A percentile compares a stretch with the other conserved stretches of the same genome.
These are phyloP conservation scores for Neodiprion pinetum DNA, from an alignment of 1,140 invertebrate genomes.

Conservation along the genomic window DNA sequence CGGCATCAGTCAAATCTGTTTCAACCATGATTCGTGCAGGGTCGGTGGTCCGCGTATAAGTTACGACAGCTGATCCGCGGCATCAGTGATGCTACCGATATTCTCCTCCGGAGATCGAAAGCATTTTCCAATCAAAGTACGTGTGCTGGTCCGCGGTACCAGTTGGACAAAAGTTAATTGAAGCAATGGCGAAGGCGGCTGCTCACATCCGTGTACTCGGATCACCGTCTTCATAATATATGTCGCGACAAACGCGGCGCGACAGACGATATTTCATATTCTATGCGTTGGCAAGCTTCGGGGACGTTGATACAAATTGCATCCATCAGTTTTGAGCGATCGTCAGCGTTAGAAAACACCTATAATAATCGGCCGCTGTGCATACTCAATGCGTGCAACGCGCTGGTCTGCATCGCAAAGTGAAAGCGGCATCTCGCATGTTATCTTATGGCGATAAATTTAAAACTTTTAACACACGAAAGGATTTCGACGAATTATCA, in stretches of 20 bases:
- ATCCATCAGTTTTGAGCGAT: background rate
- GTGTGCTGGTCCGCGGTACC: background rate
- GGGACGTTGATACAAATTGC: background rate
- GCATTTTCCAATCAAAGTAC: background rate
- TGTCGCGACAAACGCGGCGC: background rate
- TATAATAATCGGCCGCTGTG: no score
- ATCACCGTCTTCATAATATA: background rate
- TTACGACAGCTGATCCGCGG: background rate
- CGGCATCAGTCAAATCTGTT: slow-evolving; percentile 8
- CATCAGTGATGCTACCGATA: background rate
- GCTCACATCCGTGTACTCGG: no score
- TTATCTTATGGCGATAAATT: background rate
- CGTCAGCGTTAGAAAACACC: background rate
- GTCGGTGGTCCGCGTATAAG: background rate
- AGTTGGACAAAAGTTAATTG: no score
- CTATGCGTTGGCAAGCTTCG: background rate
- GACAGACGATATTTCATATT: background rate
- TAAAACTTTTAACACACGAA: background rate
- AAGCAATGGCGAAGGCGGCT: no score
- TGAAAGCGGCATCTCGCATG: no score
- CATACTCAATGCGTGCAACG: no score
- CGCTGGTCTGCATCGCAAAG: no score
- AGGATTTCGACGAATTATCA: background rate
- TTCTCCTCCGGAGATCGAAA: background rate
- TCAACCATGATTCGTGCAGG: background rate